These are phyloP conservation scores for Tetraodon nigroviridis DNA, from an alignment of 2,113 vertebrate species.

Conservation along the genomic window DNA sequence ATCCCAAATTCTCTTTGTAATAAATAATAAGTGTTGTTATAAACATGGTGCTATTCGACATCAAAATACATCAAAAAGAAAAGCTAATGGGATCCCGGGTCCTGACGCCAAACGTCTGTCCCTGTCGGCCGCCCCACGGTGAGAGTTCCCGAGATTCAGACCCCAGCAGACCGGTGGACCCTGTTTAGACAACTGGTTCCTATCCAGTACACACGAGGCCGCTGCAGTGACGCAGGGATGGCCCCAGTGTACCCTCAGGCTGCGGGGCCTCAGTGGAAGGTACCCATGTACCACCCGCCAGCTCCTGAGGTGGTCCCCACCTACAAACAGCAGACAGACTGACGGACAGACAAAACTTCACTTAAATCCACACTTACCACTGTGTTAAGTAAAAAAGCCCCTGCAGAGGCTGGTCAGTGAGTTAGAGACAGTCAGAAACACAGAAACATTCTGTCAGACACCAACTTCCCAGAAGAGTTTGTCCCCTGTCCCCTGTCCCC, in stretches of 20 bases:
- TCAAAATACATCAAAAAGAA: constrained; percentile 49
- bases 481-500: constrained; percentile 22
- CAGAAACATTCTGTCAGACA: constrained; percentile 72
- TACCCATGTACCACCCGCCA: constrained; percentile 53
- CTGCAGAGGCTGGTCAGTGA: constrained; percentile 47
- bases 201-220: constrained; percentile 51
- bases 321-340: constrained; percentile 8
- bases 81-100: constrained; percentile 48
- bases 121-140: constrained; percentile 50
- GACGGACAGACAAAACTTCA: too few relatives aligned
- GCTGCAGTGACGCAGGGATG: constrained; percentile 28
- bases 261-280: constrained; percentile 24
- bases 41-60: constrained; percentile 45
- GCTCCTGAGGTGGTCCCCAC: constrained; percentile 32
- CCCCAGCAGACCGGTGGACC: constrained; percentile 45
- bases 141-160: constrained; percentile 56
- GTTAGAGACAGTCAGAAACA: constrained; percentile 56
- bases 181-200: constrained; percentile 79
- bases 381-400: constrained; percentile 44
- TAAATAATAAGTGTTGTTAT: background rate
- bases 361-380: constrained; percentile 26
- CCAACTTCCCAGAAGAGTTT: constrained; percentile 60
- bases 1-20: background rate
- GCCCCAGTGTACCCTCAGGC: constrained; percentile 9
- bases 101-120: constrained; percentile 55